These are phyloP conservation scores for Stenchaetothrips biformis DNA, from an alignment of 2,888 invertebrate genomes.

Conservation along the genomic window DNA sequence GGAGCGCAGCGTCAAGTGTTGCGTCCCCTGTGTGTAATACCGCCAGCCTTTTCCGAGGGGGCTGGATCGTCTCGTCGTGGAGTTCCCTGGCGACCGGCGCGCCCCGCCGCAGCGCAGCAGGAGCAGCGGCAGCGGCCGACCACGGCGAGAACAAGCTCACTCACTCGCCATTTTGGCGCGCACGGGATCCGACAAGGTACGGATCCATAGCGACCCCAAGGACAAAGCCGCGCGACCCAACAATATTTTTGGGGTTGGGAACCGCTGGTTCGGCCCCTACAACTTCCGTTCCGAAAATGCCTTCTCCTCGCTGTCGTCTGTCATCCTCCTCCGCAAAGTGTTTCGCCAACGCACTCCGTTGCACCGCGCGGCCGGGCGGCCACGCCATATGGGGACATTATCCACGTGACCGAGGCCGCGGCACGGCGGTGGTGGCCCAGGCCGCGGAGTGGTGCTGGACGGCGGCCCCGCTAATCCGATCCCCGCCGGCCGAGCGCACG, in stretches of 20 bases:
- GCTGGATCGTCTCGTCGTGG: not conserved
- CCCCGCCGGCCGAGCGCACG: not conserved
- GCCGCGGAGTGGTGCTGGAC: not conserved
- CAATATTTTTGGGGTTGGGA: too few relatives aligned
- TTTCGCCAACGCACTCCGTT: too few relatives aligned
- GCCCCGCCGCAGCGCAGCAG: not conserved
- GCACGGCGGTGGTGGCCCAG: too few relatives aligned
- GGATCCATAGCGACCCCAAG: too few relatives aligned
- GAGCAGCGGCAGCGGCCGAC: not conserved
- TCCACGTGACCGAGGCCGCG: not conserved
- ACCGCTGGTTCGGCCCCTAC: too few relatives aligned
- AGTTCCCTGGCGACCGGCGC: not conserved
- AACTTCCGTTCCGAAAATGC: too few relatives aligned
- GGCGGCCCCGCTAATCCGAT: constrained; percentile 2
- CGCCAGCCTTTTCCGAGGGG: not conserved
- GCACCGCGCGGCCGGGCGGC: too few relatives aligned
- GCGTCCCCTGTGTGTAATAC: constrained; percentile 14
- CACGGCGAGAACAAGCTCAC: not conserved
- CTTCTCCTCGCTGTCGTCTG: too few relatives aligned
- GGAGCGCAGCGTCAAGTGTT: constrained; percentile 10
- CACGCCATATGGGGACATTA: not conserved
- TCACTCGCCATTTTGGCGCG: too few relatives aligned
- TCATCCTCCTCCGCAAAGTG: too few relatives aligned
- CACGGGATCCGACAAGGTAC: too few relatives aligned
- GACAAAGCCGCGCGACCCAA: too few relatives aligned